Evolutionary conservation across 1,140 invertebrate species (phyloP), one percentile per base, ranked within the genome.

Genomic region (Drosophila watanabei): DNA sequence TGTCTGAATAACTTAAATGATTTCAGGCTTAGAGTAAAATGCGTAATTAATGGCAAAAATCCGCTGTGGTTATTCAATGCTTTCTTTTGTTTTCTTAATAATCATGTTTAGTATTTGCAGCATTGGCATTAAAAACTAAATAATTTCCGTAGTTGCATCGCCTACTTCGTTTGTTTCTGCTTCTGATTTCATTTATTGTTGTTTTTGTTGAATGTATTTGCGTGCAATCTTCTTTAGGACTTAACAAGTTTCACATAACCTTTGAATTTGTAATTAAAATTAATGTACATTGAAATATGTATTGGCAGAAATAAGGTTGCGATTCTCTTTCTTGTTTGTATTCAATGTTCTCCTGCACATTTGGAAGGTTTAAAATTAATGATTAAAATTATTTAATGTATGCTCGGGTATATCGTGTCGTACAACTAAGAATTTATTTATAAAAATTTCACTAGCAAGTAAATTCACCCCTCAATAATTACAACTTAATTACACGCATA

Each of bases 391-490:
- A 87, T 73, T 80, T 80, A 70, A 66, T 84, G 70, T 83, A 65
- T 80, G n/a, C 43, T 60, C 51, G 72, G 52, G 62, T 65, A 62
- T 66, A 71, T 87, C 52, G 32, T 78, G 41, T 30, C 68, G 54
- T 79, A 70, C 32, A 88, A 88, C 85, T 90, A 85, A 81, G 54
- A 79, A 89, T 88, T 89, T 75, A 81, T 88, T 89, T 88, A 89
- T 89, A 85, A 87, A 87, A 88, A 88, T 88, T 88, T 88, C 78
- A 88, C 85, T 88, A 88, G 85, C 85, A 88, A 88, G 80, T 89
- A 89, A 89, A 81, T 89, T 88, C 81, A 75, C 84, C 81, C 76
- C 88, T 88, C 58, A 85, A 75, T 89, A 88, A 89, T 85, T 88
- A 84, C 73, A 88, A 69, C 59, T 68, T 84, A 88, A 73, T 83